Conservation (phyloP, 2,113 vertebrate genomes). For the Holacanthus passer region DNA sequence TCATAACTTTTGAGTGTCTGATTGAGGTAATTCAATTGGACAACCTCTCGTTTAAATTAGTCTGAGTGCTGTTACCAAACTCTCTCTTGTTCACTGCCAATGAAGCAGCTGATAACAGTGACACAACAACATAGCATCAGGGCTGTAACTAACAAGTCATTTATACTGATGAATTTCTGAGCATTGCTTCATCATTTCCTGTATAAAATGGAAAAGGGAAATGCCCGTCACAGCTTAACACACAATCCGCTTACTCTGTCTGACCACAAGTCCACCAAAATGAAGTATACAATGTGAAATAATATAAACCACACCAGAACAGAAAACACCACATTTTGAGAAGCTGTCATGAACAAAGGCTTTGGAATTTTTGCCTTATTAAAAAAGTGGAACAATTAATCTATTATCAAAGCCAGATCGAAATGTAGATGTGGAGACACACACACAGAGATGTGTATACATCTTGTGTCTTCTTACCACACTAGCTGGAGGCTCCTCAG, state of each 20-base stretch:
- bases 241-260: background rate
- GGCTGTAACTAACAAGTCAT: background rate
- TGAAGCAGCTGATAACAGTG: background rate
- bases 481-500: constrained; percentile 86
- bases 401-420: background rate
- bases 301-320: background rate
- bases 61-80: background rate
- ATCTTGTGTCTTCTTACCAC: constrained; percentile 84
- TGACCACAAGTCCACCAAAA: background rate
- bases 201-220: background rate
- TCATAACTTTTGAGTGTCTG: background rate
- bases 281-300: background rate
- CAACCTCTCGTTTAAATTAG: constrained; percentile 1
- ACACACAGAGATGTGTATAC: background rate
- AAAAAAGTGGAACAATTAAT: background rate
- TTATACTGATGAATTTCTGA: background rate
- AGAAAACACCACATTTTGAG: background rate
- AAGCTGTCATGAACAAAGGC: background rate
- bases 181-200: background rate
- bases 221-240: background rate
- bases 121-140: background rate
- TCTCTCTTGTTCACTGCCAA: background rate
- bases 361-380: background rate
- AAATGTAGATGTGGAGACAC: background rate
- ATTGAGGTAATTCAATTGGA: constrained; percentile 20